A percentile compares a stretch with the other conserved stretches of the same genome.
Evolutionary conservation across 2,888 invertebrate genomes (phyloP).

Genomic region (Chrysolina oricalcia): DNA sequence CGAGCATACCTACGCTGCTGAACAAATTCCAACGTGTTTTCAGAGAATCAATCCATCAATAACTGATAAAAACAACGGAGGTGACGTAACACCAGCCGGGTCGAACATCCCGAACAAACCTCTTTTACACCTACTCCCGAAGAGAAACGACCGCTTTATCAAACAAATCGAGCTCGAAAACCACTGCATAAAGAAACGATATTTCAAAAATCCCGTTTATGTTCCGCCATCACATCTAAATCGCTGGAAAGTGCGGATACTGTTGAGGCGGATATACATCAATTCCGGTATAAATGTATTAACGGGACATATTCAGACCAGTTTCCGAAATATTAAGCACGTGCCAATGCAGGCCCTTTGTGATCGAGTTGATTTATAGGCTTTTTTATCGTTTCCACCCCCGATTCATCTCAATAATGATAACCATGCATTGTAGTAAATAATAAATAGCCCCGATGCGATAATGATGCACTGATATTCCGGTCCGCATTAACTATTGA

Average conservation of each 20-base stretch:
- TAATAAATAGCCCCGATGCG: conserved; percentile 32
- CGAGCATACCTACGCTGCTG: no score
- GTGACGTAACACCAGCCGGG: background rate
- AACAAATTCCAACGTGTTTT: no score
- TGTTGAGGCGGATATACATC: conserved; percentile 53
- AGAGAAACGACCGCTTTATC: conserved; percentile 41
- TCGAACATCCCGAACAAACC: background rate
- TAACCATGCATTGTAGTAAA: conserved; percentile 40
- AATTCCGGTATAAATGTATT: conserved; percentile 57
- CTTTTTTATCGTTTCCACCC: conserved; percentile 51
- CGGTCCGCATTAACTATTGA: conserved; percentile 22
- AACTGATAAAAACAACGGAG: background rate
- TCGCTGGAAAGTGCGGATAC: conserved; percentile 43
- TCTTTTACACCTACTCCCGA: background rate
- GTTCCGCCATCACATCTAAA: conserved; percentile 32
- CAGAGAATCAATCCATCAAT: no score
- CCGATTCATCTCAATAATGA: conserved; percentile 54
- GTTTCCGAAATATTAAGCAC: conserved; percentile 56
- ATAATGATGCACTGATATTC: conserved; percentile 26
- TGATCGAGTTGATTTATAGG: conserved; percentile 48
- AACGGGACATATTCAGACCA: conserved; percentile 51
- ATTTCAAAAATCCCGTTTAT: conserved; percentile 40
- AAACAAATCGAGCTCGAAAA: conserved; percentile 41
- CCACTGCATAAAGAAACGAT: conserved; percentile 40
- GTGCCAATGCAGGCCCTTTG: conserved; percentile 49